Conservation (phyloP, 2,888 invertebrate species). For the Sericinus montela region DNA sequence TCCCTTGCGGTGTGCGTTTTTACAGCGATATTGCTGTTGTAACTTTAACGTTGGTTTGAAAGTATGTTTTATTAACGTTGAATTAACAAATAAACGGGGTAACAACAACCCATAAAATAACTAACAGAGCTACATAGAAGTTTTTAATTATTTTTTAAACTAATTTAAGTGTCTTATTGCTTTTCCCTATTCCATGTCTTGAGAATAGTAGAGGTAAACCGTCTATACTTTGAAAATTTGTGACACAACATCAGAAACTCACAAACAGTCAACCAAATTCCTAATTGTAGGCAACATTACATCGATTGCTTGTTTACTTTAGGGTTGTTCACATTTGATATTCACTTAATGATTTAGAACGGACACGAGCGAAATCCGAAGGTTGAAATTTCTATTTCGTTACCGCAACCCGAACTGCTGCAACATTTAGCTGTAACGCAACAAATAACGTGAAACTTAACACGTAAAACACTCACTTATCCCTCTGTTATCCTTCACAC, state of each 20-base stretch:
- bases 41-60: background rate
- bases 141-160: no score
- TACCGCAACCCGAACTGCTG: background rate
- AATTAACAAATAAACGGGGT: no score
- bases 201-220: no score
- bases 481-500: conserved; percentile 20
- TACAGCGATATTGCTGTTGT: background rate
- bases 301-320: background rate
- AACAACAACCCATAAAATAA: no score
- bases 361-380: conserved; percentile 8
- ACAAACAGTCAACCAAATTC: background rate
- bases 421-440: conserved; percentile 5
- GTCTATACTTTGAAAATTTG: no score
- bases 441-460: conserved; percentile 10
- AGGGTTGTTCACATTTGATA: background rate
- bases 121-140: no score
- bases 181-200: no score
- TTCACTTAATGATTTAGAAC: conserved; percentile 6
- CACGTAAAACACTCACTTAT: conserved; percentile 19
- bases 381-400: conserved; percentile 17
- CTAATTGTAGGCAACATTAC: background rate
- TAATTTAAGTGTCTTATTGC: no score
- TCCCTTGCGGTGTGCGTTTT: conserved; percentile 7
- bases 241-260: background rate
- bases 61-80: no score